phyloP scores from a whole-genome alignment of 2,888 invertebrate species.

The Drosophila niveifrons region DNA sequence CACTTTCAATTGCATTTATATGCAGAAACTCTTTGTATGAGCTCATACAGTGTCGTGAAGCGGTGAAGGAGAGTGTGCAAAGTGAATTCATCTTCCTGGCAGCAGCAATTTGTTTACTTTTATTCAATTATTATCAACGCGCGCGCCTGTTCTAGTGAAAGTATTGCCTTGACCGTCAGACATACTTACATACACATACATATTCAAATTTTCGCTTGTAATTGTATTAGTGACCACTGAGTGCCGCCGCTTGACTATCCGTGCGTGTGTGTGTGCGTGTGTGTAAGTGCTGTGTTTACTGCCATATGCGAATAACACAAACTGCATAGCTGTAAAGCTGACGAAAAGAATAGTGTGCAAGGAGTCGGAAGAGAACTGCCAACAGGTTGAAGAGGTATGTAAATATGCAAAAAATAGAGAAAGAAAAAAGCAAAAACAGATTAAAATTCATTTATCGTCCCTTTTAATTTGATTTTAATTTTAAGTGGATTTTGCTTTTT shows the following conservation, averaged over 20 bases:
- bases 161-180: conserved; percentile 51
- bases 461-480: conserved; percentile 39
- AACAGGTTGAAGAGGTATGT: conserved; percentile 35
- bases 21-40: conserved; percentile 21
- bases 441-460: background rate
- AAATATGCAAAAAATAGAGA: conserved; percentile 6
- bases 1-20: conserved; percentile 55
- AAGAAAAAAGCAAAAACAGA: too few relatives aligned
- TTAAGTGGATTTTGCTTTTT: conserved; percentile 23
- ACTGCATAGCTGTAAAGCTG: conserved; percentile 56
- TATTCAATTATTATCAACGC: conserved; percentile 55
- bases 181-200: conserved; percentile 8
- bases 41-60: conserved; percentile 15
- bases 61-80: conserved; percentile 1
- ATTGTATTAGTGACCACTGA: conserved; percentile 43
- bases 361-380: background rate
- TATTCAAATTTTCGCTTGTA: conserved; percentile 38
- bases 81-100: conserved; percentile 42
- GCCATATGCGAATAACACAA: conserved; percentile 44
- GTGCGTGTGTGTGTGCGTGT: conserved; percentile 13
- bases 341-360: conserved; percentile 24
- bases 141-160: conserved; percentile 50
- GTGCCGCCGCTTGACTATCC: conserved; percentile 10
- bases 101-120: conserved; percentile 58
- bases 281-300: conserved; percentile 27